Base-by-base conservation (phyloP, 2,888 invertebrate species). In the Allygus modestus region DNA sequence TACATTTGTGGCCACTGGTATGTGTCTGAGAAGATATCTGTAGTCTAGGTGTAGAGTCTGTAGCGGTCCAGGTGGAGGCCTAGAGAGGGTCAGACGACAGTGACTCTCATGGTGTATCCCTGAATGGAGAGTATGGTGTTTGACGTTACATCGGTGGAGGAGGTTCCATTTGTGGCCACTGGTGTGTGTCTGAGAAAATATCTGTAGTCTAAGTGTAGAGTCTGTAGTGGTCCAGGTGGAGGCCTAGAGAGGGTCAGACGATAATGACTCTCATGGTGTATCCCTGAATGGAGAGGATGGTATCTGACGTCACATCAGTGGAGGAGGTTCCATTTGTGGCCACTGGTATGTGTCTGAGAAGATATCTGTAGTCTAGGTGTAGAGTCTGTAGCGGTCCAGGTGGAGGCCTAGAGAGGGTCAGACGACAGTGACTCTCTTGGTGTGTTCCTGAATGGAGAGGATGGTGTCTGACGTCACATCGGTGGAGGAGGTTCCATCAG, bases 401-500 rank as follows among this genome's bases (percentile, higher is more conserved):
- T n/a, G n/a, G n/a, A n/a, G n/a, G n/a, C n/a, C n/a, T n/a, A n/a
- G n/a, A n/a, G n/a, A n/a, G n/a, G 33, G 85, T 87, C 86, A 87
- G 73, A 87, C 86, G 82, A 87, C 87, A 20, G 87, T 87, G 43
- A 87, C 86, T 12, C 86, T 46, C 20, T 87, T 65, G 20, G 86
- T 87, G 69, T 87, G 87, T 54, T 87, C 87, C 28, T 84, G 85
- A 23, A 84, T 41, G 37, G 87, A 85, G 51, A 84, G 69, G 15
- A 86, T 77, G 1, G 87, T 87, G 83, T 87, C 87, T n/a, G 87
- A 87, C 1, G 86, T 86, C 54, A 87, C 87, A 84, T 87, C 87
- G 2, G 87, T 87, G 2, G 87, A 88, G 17, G 87, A 88, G n/a
- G 87, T 88, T 7, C 84, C 84, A 84, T 88, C 87, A 11, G 87